phyloP scores from a whole-genome alignment of 2,888 invertebrate species.

The Phytoseiulus persimilis region DNA sequence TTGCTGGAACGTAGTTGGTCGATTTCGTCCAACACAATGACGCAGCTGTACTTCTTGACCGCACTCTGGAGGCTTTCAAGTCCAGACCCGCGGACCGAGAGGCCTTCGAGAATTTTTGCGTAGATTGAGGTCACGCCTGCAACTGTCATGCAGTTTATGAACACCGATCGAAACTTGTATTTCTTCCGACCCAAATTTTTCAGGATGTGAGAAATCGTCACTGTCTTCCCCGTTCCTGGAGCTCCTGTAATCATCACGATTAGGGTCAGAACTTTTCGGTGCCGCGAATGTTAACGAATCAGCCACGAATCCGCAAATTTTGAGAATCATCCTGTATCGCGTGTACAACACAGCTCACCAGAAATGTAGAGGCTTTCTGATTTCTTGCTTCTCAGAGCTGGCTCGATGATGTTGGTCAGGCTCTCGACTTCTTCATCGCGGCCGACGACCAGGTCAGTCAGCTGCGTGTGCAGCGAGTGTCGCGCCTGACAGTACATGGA shows the following conservation, averaged over 20 bases:
- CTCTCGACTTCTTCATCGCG: constrained; percentile 67
- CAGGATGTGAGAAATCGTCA: constrained; percentile 68
- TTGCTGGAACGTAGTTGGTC: constrained; percentile 72
- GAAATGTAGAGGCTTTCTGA: constrained; percentile 84
- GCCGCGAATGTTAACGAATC: no score
- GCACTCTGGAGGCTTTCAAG: constrained; percentile 57
- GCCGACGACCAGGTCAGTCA: constrained; percentile 56
- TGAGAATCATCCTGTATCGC: no score
- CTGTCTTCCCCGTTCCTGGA: constrained; percentile 95
- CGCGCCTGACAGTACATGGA: constrained; percentile 49
- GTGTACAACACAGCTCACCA: not conserved
- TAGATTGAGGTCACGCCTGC: constrained; percentile 74
- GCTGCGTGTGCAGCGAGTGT: constrained; percentile 55
- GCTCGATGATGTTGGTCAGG: constrained; percentile 61
- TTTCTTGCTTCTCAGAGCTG: constrained; percentile 59
- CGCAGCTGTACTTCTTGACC: constrained; percentile 57
- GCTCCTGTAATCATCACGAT: constrained; percentile 58
- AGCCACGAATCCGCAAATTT: no score
- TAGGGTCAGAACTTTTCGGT: not conserved
- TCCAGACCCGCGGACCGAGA: constrained; percentile 58
- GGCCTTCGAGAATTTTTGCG: constrained; percentile 64
- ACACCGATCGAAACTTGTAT: constrained; percentile 57
- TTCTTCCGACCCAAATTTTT: constrained; percentile 59
- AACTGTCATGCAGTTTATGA: constrained; percentile 79
- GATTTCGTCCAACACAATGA: constrained; percentile 85